Evolutionary conservation across 64 coral and sea anemone genomes (phyloP), one percentile per base, ranked within the genome.

Genomic region (Orbicella faveolata): DNA sequence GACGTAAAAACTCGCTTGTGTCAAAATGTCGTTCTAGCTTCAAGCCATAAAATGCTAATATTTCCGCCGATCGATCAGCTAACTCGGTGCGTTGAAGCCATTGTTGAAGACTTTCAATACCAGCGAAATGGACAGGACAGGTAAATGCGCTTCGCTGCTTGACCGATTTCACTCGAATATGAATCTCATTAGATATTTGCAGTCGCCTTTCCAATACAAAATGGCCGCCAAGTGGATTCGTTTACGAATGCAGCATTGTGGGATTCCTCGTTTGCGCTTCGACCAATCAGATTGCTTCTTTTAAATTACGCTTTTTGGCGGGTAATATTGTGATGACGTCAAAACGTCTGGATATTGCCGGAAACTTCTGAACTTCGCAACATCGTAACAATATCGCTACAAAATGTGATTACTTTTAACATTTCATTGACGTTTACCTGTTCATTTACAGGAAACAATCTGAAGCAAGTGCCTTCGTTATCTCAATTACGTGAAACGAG

Each of bases 41-140:
- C 65, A 85, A 21, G 64, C 82, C 82, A 85, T 85, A 72, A 13
- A 68, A 20, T 25, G 82, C 1, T 14, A 54, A 85, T 85, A 52
- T 72, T 44, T 6, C 13, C 68, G 82, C 12, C 30, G 63, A 52
- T 26, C 37, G 21, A 70, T 72, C 9, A 21, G 73, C 63, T 36
- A 37, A 36, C 66, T 85, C 82, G 73, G 9, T 53, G 65, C 82
- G 21, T 33, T 33, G 64, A 52, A 73, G 64, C 36, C 82, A 85
- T 73, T 72, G 64, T 85, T 26, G 17, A 81, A 81, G 79, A 52
- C 51, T 79, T 79, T 79, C 65, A 73, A 85, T 73, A 85, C 82
- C 82, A 85, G 82, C 82, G 82, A 85, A 85, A 85, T 85, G 82
- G 82, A 85, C 82, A 85, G 82, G 64, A 85, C 82, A 85, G 82